Percentiles rank a stretch among this genome's conserved stretches.
Conservation (phyloP, 30 jellyfish, hydroid and myxozoan genomes). For the Hydra vulgaris region DNA sequence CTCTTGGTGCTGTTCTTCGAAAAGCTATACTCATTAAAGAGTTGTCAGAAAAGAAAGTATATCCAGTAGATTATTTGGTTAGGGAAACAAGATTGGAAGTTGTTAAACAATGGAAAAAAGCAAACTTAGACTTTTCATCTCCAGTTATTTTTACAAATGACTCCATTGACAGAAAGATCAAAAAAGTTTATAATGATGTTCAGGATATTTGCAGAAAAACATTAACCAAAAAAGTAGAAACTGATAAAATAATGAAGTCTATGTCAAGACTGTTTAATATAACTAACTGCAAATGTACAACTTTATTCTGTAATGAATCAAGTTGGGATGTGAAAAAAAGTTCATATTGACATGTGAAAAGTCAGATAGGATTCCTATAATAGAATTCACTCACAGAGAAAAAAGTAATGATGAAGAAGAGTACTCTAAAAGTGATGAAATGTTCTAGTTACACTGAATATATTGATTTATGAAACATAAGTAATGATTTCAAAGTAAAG, state of each 20-base stretch:
- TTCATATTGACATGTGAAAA: background rate
- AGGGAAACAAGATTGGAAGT: background rate
- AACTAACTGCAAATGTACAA: background rate
- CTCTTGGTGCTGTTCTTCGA: background rate
- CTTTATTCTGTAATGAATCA: background rate
- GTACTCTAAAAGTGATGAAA: background rate
- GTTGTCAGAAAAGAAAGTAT: background rate
- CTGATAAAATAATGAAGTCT: background rate
- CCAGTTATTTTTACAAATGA: background rate
- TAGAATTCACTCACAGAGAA: background rate
- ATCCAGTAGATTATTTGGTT: background rate
- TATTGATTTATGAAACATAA: too few species aligned
- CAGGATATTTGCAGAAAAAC: background rate
- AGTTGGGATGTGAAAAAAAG: background rate
- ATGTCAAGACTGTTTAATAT: background rate
- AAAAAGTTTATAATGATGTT: background rate
- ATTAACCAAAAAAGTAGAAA: background rate
- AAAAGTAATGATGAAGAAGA: background rate
- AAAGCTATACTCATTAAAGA: background rate
- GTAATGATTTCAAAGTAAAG: background rate
- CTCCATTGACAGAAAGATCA: background rate
- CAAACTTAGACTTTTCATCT: background rate
- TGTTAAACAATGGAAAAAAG: background rate
- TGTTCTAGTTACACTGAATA: background rate
- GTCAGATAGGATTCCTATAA: background rate